These are phyloP conservation scores for Gracilinanus agilis DNA, from an alignment of 2,113 vertebrate genomes.

Conservation along the genomic window DNA sequence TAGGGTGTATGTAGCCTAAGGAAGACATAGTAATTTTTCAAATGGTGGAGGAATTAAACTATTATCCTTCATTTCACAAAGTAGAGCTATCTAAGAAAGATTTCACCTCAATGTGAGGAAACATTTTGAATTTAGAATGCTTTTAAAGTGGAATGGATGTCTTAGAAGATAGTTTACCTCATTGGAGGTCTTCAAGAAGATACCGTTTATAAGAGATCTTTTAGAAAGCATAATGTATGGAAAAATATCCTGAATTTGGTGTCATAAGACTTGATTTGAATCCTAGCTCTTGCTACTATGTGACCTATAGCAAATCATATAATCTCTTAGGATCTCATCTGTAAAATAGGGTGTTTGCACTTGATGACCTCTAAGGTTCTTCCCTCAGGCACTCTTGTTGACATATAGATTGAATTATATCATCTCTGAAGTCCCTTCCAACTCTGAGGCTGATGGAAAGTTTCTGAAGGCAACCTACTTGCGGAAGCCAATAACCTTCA, in stretches of 20 bases:
- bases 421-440: background rate
- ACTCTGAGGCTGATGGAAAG: background rate
- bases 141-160: background rate
- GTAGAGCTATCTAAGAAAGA: background rate
- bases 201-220: background rate
- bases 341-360: background rate
- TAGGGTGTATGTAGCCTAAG: background rate
- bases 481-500: background rate
- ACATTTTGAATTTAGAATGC: background rate
- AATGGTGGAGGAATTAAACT: background rate
- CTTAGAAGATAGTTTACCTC: background rate
- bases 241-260: background rate
- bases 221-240: background rate
- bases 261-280: background rate
- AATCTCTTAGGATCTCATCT: background rate
- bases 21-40: background rate
- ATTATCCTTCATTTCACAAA: background rate
- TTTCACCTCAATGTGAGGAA: background rate
- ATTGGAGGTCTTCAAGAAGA: background rate
- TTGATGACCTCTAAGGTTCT: background rate
- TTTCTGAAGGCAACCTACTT: background rate
- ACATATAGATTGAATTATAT: background rate
- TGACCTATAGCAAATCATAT: background rate
- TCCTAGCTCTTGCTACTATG: background rate
- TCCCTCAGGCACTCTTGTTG: background rate